Percentiles rank a stretch among this genome's conserved stretches.
phyloP scores from a whole-genome alignment of 2,797 vertebrate genomes.

The Mus spretus region DNA sequence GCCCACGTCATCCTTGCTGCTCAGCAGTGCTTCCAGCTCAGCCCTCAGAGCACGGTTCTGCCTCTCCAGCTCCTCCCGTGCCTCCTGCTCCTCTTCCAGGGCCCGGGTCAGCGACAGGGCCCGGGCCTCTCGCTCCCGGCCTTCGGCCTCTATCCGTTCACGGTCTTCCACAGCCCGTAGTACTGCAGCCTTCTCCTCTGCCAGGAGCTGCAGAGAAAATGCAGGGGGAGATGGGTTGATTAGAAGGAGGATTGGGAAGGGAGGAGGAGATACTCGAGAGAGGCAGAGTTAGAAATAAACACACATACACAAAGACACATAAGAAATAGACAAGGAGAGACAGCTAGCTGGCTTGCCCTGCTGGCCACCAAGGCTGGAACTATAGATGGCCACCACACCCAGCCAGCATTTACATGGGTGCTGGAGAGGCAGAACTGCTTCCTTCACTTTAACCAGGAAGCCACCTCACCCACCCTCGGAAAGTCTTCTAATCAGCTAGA shows the following conservation, averaged over 20 bases:
- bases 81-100: slow-evolving; percentile 93
- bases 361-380: too few relatives aligned
- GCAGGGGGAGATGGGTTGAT: slow-evolving; percentile 15
- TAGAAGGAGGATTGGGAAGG: background rate
- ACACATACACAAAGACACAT: background rate
- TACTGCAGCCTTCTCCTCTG: slow-evolving; percentile 95
- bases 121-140: slow-evolving; percentile 95
- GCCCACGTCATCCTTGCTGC: slow-evolving; percentile 96
- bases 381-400: background rate
- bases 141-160: slow-evolving; percentile 94
- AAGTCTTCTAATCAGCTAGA: background rate
- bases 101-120: slow-evolving; percentile 91
- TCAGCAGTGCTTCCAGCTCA: slow-evolving; percentile 96
- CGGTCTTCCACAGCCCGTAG: slow-evolving; percentile 93
- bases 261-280: background rate
- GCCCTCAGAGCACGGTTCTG: slow-evolving; percentile 93
- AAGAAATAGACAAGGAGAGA: background rate
- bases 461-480: background rate
- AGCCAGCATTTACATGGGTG: too few relatives aligned
- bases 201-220: slow-evolving; percentile 87
- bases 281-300: background rate
- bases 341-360: background rate
- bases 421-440: too few relatives aligned
- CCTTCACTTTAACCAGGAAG: background rate
- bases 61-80: slow-evolving; percentile 93